Base-by-base conservation (phyloP, 53 echinoderm and acorn worm genomes). In the Luidia sarsii region DNA sequence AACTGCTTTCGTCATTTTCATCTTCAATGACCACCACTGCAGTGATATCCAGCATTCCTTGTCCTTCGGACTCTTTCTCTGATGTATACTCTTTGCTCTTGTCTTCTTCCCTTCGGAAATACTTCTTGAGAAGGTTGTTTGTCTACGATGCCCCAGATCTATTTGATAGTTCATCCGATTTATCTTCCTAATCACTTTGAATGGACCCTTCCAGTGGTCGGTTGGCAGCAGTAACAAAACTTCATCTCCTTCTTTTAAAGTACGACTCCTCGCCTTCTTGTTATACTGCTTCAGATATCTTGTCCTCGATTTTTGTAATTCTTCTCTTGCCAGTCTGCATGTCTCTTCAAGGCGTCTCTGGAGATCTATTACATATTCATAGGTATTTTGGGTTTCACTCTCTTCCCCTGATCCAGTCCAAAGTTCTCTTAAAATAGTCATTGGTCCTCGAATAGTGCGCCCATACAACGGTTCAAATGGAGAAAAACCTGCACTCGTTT, bases 401-500 rank as follows among this genome's bases (percentile, higher is more conserved):
- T 14, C 43, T 8, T 45, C 49, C 9, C 39, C 16, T 14, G 68
- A 39, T 22, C 54, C 50, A 4, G 71, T 87, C 87, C 87, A 81
- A 18, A 87, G 51, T 23, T 86, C 87, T 39, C 48, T 41, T 4
- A 86, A 9, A 15, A 86, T 68, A 36, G 55, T 86, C 71, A 87
- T 80, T 27, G 87, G 81, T 29, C 87, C 87, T 10, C 80, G 33
- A 4, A 87, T 52, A 1, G 16, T 55, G 1, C 75, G 29, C 14
- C 87, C 87, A 50, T 80, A 86, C 15, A 87, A 52, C 39, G 70
- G 38, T 38, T 86, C 87, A 15, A 86, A 86, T 19, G 85, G 75
- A 16, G 85, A 74, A 45, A 85, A 74, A 23, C 75, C 75, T 21
- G 75, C 65, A 43, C 67, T 80, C 1, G 53, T 64, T 10, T 80